Base-by-base conservation (phyloP, 2,888 invertebrate genomes). In the Agonopterix arenella region DNA sequence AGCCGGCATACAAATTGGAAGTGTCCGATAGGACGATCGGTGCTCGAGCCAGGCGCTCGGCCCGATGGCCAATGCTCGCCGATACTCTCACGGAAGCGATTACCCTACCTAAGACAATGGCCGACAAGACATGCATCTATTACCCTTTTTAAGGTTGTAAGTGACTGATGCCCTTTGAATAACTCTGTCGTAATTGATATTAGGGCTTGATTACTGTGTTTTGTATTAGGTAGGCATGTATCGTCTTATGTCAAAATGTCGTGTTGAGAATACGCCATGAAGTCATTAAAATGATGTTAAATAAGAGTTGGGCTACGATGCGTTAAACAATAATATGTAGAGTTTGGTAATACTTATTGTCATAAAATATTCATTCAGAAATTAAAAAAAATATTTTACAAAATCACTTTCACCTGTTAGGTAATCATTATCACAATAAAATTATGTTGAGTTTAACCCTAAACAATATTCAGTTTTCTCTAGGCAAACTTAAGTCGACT, bases 51-150 rank as follows among this genome's bases (percentile, higher is more conserved):
- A 68, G 5, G 28, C 28, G 28, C 28, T 5, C 28, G 28, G 28
- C 28, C 63, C 68, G 68, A 66, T 65, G 67, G 62, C 58, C 61
- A 56, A 58, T 53, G 56, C 61, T 61, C 59, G 54, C 59, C 69
- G 63, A 61, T 64, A 67, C 79, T 86, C 88, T 85, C 86, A 88
- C 84, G 88, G 88, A 88, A 89, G 80, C 80, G 80, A 82, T 86
- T 83, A 83, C 80, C 72, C 68, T 77, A 73, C 72, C 68, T 77
- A 73, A 86, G 84, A 86, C 88, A 85, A 85, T 86, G 75, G 79
- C 69, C 73, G 76, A 80, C 84, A 82, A 84, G 80, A 74, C 82
- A 77, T 83, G 88, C 86, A 85, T 86, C 83, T 78, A 85, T 84
- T 84, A 82, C 80, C 81, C 79, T 79, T 81, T 80, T 81, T 74